These are phyloP conservation scores for Sciurus vulgaris DNA, from an alignment of 2,797 vertebrate genomes.

Conservation along the genomic window DNA sequence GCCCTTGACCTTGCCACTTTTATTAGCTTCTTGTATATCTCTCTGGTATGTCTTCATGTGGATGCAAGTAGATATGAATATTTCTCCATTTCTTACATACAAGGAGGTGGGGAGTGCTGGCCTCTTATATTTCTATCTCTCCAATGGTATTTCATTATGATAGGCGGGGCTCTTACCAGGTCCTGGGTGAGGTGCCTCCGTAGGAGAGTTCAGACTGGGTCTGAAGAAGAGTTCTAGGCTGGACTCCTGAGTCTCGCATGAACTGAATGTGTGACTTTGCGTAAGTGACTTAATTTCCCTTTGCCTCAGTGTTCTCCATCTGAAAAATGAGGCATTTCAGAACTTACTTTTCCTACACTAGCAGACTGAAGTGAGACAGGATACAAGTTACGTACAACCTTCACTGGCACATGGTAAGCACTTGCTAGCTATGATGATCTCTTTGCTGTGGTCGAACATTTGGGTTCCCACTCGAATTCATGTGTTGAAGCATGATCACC, in stretches of 20 bases:
- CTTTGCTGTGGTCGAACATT: neutral
- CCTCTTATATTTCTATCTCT: neutral
- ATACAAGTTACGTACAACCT: neutral
- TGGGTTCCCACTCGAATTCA: neutral
- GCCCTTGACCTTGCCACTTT: neutral
- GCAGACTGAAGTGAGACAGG: neutral
- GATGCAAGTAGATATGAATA: neutral
- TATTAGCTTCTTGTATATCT: neutral
- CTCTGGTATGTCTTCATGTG: neutral
- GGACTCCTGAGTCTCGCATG: neutral
- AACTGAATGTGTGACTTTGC: neutral
- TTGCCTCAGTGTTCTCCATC: neutral
- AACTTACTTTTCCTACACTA: neutral
- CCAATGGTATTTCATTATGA: neutral
- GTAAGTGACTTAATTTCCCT: neutral
- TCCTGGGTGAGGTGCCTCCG: neutral
- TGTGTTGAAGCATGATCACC: no score
- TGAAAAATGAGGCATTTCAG: neutral
- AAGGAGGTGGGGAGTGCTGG: neutral
- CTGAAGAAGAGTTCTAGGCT: neutral
- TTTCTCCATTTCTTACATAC: neutral
- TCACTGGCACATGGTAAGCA: neutral
- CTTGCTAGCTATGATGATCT: neutral
- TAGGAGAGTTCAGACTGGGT: neutral
- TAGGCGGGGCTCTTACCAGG: neutral